Conservation (phyloP, 37 sponge, comb jelly and placozoan genomes). For the Diacarnus erythraeanus region DNA sequence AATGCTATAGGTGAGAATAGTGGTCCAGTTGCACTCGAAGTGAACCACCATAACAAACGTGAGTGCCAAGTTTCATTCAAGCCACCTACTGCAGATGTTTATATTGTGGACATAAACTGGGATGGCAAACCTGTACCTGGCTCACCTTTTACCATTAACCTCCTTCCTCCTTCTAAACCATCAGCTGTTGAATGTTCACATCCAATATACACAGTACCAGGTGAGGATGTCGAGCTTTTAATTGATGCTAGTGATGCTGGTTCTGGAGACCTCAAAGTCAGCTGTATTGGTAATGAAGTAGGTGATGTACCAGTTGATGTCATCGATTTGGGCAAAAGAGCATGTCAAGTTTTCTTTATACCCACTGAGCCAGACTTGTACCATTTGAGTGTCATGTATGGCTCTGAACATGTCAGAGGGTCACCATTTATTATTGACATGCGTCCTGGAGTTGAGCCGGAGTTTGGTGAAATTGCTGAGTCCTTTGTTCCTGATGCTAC, state of each 20-base stretch:
- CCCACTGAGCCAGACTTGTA: conserved; percentile 42
- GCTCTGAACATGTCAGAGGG: conserved; percentile 33
- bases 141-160: conserved; percentile 53
- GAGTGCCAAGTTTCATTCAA: conserved; percentile 27
- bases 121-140: conserved; percentile 39
- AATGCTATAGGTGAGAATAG: conserved; percentile 27
- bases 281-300: conserved; percentile 40
- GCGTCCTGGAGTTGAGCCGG: conserved; percentile 4
- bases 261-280: conserved; percentile 43
- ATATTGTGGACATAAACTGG: conserved; percentile 44
- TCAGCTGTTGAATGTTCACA: conserved; percentile 23
- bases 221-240: conserved; percentile 12
- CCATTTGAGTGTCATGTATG: conserved; percentile 52
- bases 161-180: conserved; percentile 27
- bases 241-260: conserved; percentile 56
- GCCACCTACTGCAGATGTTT: conserved; percentile 45
- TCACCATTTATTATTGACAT: conserved; percentile 55
- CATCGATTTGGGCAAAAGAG: background rate
- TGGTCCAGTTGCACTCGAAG: conserved; percentile 23
- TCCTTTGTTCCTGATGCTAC: conserved; percentile 9
- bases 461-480: conserved; percentile 8
- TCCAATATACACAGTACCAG: conserved; percentile 16
- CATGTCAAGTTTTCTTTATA: conserved; percentile 25
- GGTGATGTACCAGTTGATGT: conserved; percentile 44
- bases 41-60: background rate